phyloP scores from a whole-genome alignment of 2,888 invertebrate genomes.

The Lordiphosa fenestrarum region DNA sequence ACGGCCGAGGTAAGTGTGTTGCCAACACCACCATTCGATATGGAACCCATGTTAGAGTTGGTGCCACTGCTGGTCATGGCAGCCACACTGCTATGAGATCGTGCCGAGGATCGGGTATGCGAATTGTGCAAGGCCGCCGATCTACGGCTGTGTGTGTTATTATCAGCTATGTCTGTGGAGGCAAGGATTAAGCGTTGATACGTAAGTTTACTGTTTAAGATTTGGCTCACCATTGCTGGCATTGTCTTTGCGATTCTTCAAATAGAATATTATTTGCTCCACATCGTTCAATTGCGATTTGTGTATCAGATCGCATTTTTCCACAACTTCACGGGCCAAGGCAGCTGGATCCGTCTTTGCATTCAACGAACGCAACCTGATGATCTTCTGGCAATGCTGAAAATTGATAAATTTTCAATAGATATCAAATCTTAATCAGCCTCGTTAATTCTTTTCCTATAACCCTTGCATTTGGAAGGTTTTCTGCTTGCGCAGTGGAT shows the following conservation, averaged over 20 bases:
- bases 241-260: conserved; percentile 88
- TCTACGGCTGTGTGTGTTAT: conserved; percentile 74
- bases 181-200: not conserved
- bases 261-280: conserved; percentile 92
- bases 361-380: conserved; percentile 90
- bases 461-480: too few species aligned
- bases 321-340: conserved; percentile 91
- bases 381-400: conserved; percentile 90
- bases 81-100: conserved; percentile 47
- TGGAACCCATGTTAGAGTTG: conserved; percentile 4
- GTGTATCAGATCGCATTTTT: conserved; percentile 92
- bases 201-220: too few species aligned
- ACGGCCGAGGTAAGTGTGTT: conserved; percentile 70
- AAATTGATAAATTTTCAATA: not conserved
- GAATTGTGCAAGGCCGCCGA: conserved; percentile 64
- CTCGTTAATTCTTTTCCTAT: too few species aligned
- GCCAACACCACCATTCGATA: conserved; percentile 75
- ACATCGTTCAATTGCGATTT: conserved; percentile 90
- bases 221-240: conserved; percentile 68
- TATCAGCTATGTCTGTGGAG: conserved; percentile 71
- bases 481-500: too few species aligned
- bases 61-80: conserved; percentile 39
- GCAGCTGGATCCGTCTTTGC: conserved; percentile 89
- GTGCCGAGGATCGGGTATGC: conserved; percentile 57
- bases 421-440: not conserved